Percentiles rank a stretch among this genome's conserved stretches.
These are phyloP conservation scores for Keiferia lycopersicella DNA, from an alignment of 2,888 invertebrate genomes.

Conservation along the genomic window DNA sequence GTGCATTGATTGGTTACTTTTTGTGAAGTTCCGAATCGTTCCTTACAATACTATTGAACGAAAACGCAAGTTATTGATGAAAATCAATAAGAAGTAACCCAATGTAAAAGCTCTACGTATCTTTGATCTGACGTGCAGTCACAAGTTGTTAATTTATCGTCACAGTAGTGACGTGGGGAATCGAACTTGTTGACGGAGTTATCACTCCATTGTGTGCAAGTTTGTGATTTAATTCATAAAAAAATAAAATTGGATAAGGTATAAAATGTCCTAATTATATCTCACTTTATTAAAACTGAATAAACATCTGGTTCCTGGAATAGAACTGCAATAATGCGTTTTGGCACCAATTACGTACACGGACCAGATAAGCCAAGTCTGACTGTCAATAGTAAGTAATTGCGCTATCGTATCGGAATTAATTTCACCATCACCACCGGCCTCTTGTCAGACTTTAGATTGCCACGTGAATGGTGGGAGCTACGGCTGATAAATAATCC, in stretches of 20 bases:
- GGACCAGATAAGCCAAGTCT: constrained; percentile 12
- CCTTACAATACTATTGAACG: neutral
- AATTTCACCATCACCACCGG: constrained; percentile 29
- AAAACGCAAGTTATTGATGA: no score
- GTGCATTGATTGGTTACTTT: constrained; percentile 7
- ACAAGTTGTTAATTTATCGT: constrained; percentile 33
- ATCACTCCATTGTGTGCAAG: constrained; percentile 46
- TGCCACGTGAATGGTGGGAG: constrained; percentile 38
- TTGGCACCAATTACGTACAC: neutral
- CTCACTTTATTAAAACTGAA: no score
- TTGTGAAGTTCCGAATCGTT: neutral
- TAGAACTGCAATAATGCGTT: no score
- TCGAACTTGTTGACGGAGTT: constrained; percentile 42
- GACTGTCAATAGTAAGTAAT: constrained; percentile 30
- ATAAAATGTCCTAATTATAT: neutral
- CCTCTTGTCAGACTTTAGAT: constrained; percentile 33
- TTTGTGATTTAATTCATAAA: constrained; percentile 33
- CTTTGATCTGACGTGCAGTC: neutral
- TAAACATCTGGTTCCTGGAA: no score
- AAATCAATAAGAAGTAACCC: neutral
- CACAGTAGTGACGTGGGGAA: constrained; percentile 32
- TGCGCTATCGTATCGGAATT: constrained; percentile 39
- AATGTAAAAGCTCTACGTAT: neutral
- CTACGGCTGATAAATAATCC: constrained; percentile 8
- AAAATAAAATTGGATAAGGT: neutral